Evolutionary conservation across 1,140 invertebrate genomes (phyloP), one percentile per base, ranked within the genome.

Genomic region (Drosophila navojoa): DNA sequence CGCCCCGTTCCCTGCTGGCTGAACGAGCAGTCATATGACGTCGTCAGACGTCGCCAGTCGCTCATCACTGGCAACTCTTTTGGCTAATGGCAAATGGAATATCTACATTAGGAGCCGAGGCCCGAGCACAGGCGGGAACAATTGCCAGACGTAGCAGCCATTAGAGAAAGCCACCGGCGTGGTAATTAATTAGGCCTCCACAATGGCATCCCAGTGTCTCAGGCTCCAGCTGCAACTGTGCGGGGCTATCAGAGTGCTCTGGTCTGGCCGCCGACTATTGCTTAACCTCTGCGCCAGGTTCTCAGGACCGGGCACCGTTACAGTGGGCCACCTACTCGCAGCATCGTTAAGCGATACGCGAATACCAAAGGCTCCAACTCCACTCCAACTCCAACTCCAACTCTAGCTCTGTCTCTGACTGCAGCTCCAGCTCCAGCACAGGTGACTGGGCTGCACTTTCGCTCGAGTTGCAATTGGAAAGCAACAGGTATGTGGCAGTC

Each of bases 121-220:
- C 42, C 5, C 6, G 4, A 15, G 62, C 9, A n/a, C 45, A 42
- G 47, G 16, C 44, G 19, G 25, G 4, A 9, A 7, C 22, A 57
- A 58, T 38, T 22, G 42, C 52, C 25, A 53, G 63, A 67, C 38
- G 32, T n/a, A 13, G 53, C 54, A 68, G 67, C 54, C 71, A 78
- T 78, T 76, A 64, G 82, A 76, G 76, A 78, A 78, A 64, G 82
- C 79, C 79, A 79, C 63, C 79, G 79, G 76, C 75, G 71, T 54
- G 62, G 78, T 79, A 86, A 86, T 86, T 86, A 86, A 87, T 86
- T 87, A 86, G 85, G 55, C 67, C 44, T 42, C 77, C 62, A 79
- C 70, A 81, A 63, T 71, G 76, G 60, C 75, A 64, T 57, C 55
- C 59, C 58, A 22, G 22, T 4, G 25, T n/a, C 6, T n/a, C 22